Evolutionary conservation across 2,797 vertebrate genomes (phyloP).

Genomic region (Tragelaphus eurycerus): DNA sequence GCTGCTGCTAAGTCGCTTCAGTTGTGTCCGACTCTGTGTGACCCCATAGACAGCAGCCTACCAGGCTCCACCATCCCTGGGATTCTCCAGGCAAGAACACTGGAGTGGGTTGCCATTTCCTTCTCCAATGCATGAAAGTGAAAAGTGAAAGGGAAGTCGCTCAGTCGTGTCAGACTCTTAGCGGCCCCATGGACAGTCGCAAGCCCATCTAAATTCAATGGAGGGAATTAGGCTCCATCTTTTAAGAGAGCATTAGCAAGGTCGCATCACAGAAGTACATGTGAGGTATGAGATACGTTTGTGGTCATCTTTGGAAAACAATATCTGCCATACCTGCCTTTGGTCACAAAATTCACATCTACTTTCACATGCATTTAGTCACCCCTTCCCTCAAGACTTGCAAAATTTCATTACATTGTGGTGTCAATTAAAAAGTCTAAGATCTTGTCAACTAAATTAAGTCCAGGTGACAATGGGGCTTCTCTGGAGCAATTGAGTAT

Average conservation of each 20-base stretch:
- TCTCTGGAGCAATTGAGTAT: neutral
- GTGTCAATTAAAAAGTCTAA: neutral
- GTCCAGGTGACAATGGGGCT: neutral
- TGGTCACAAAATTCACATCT: neutral
- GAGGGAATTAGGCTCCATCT: neutral
- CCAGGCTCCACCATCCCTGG: too few relatives aligned
- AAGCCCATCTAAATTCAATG: neutral
- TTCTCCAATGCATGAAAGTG: too few relatives aligned
- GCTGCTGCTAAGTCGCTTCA: too few relatives aligned
- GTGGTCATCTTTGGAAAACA: neutral
- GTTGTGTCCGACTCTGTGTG: accelerated
- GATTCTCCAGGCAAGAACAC: too few relatives aligned
- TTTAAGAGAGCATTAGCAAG: neutral
- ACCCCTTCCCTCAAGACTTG: neutral
- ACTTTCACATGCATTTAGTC: neutral
- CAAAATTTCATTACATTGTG: neutral
- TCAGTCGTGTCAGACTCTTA: too few relatives aligned
- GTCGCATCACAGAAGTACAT: neutral
- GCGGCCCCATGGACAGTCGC: too few relatives aligned
- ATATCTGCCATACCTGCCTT: neutral
- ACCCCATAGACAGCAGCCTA: too few relatives aligned
- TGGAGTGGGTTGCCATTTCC: too few relatives aligned
- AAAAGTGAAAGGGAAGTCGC: too few relatives aligned
- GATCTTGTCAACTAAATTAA: neutral
- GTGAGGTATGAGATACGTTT: neutral